Evolutionary conservation across 2,888 invertebrate genomes (phyloP), one percentile per base, ranked within the genome.

Genomic region (Clunio marinus): DNA sequence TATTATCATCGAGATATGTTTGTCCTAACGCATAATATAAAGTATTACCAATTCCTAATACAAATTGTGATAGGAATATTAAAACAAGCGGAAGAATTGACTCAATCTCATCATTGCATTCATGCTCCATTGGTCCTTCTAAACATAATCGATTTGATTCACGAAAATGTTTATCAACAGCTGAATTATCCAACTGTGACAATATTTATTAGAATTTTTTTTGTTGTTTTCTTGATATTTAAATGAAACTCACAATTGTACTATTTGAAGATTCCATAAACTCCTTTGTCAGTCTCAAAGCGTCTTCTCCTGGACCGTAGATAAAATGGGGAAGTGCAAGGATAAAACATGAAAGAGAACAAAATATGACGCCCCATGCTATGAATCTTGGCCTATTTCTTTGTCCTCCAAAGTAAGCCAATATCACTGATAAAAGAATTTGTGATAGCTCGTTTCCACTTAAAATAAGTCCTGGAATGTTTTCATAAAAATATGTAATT

Each of bases 371-470:
- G n/a, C 87, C 87, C 73, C 82, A 80, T 10, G 86, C 84, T 69
- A 87, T 83, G 85, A 86, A 87, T 68, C 82, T 77, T 0, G 88
- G 86, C 62, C 87, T 81, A 51, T 86, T 85, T 24, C 86, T 82
- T 70, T 83, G 82, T n/a, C 86, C 86, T 5, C 86, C 87, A 72
- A 83, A 81, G 71, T 86, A 86, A 20, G 85, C 83, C 45, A 87
- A 75, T 63, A 86, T 78, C 66, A 87, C 75, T 2, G 86, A 85
- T 46, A 84, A 75, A 68, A 87, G 73, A 70, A 87, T 84, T 76
- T 87, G 86, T 67, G 86, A 86, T 72, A 87, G 81, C 77, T 88
- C 87, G 78, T 87, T 87, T 27, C 86, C 86, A 68, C 86, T 85
- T 37, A 86, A 78, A 68, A 87, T 83, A 28, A 87, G 80, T 41